phyloP scores from a whole-genome alignment of 2,113 vertebrate genomes.

The Atrichornis clamosus region DNA sequence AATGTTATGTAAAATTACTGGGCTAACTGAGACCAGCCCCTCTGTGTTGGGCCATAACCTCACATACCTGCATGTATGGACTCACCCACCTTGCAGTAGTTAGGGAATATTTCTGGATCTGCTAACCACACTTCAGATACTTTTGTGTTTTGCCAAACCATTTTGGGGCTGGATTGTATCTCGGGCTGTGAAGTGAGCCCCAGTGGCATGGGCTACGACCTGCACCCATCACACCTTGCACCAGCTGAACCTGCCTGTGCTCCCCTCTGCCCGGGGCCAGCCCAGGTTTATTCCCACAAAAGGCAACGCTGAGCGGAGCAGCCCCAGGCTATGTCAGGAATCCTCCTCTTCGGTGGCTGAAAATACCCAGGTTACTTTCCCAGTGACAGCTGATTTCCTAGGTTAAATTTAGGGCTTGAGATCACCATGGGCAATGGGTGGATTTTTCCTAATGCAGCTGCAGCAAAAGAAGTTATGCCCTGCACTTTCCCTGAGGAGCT shows the following conservation, averaged over 20 bases:
- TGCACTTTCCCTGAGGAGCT: not conserved
- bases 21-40: not conserved
- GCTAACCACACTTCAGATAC: fast-evolving
- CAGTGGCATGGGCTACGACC: fast-evolving
- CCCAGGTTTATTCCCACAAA: not conserved
- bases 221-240: not conserved
- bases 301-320: not conserved
- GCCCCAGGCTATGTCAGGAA: not conserved
- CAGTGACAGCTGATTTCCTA: not conserved
- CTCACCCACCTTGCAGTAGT: not conserved
- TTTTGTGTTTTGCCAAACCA: not conserved
- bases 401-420: not conserved
- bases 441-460: not conserved
- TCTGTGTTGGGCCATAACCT: not conserved
- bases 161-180: not conserved
- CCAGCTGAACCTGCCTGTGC: not conserved
- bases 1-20: not conserved
- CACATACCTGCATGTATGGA: not conserved
- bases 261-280: not conserved
- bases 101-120: not conserved
- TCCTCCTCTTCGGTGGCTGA: not conserved
- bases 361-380: not conserved
- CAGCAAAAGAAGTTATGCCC: not conserved
- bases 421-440: not conserved
- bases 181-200: not conserved